Percentiles rank a stretch among this genome's conserved stretches.
Conservation (phyloP, 2,797 vertebrate genomes). For the Hydrolagus colliei region DNA sequence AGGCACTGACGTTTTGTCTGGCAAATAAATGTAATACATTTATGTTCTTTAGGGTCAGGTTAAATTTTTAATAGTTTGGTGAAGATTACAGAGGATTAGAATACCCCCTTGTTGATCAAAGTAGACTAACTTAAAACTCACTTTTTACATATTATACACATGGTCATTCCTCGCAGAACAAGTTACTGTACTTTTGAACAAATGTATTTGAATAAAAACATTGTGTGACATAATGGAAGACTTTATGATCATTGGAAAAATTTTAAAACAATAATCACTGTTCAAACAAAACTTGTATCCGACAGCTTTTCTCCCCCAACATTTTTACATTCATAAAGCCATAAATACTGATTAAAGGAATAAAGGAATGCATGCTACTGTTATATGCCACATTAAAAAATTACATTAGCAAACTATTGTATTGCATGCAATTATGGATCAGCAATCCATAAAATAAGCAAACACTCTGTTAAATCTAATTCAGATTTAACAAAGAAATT, state of each 20-base stretch:
- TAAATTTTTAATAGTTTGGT: conserved; percentile 8
- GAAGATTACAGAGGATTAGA: conserved; percentile 3
- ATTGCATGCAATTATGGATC: neutral
- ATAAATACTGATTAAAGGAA: too few relatives aligned
- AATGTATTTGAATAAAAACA: conserved; percentile 4
- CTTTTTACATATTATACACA: neutral
- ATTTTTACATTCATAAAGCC: too few relatives aligned
- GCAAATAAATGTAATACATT: conserved; percentile 3
- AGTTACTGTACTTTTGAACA: neutral
- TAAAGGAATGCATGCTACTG: too few relatives aligned
- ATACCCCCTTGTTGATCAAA: conserved; percentile 2
- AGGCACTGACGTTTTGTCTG: conserved; percentile 21
- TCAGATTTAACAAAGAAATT: neutral
- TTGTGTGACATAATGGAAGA: too few relatives aligned
- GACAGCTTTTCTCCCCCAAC: neutral
- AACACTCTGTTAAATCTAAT: neutral
- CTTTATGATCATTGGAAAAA: neutral
- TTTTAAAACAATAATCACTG: neutral
- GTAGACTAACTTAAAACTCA: conserved; percentile 9
- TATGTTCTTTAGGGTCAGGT: neutral
- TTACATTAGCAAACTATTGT: neutral
- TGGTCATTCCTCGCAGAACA: neutral
- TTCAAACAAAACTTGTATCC: neutral
- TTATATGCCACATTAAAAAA: neutral
- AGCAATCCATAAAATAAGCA: neutral